Evolutionary conservation across 35 echinoderm and acorn worm species (phyloP).

Genomic region (Stichopus chloronotus): DNA sequence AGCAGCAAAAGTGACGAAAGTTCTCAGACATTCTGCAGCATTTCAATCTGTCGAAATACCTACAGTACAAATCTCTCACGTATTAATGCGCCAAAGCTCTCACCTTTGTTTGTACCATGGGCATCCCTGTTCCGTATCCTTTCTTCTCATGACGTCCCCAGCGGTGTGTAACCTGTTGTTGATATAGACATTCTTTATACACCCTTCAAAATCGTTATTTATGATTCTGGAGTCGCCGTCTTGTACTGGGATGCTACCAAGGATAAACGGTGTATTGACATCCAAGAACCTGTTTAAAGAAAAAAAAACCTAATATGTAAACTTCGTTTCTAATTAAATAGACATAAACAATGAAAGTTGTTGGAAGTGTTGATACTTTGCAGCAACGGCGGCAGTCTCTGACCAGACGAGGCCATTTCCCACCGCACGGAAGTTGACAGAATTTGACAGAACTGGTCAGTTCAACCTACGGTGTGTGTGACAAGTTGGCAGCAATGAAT

Average conservation of each 20-base stretch:
- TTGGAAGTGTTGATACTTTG: too few relatives aligned
- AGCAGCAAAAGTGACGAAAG: neutral
- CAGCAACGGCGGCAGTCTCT: too few relatives aligned
- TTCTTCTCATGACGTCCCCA: constrained; percentile 53
- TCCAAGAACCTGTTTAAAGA: constrained; percentile 77
- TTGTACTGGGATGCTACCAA: constrained; percentile 74
- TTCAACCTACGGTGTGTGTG: too few relatives aligned
- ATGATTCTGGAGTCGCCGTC: constrained; percentile 83
- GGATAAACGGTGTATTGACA: constrained; percentile 82
- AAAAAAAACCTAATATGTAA: neutral
- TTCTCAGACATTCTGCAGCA: neutral
- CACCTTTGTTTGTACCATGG: constrained; percentile 62
- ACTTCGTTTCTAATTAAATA: neutral
- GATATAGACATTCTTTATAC: constrained; percentile 81
- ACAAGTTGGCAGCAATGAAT: too few relatives aligned
- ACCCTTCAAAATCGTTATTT: constrained; percentile 76
- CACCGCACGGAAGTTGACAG: too few relatives aligned
- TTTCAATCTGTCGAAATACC: neutral
- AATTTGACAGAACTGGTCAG: too few relatives aligned
- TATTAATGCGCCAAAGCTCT: neutral
- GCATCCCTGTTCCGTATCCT: constrained; percentile 73
- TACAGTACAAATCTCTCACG: neutral
- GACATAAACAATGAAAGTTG: neutral
- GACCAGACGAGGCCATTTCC: too few relatives aligned
- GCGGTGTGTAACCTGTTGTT: constrained; percentile 72